A percentile compares a stretch with the other conserved stretches of the same genome.
phyloP scores from a whole-genome alignment of 30 jellyfish, hydroid and myxozoan species.

The Cassiopea xamachana region DNA sequence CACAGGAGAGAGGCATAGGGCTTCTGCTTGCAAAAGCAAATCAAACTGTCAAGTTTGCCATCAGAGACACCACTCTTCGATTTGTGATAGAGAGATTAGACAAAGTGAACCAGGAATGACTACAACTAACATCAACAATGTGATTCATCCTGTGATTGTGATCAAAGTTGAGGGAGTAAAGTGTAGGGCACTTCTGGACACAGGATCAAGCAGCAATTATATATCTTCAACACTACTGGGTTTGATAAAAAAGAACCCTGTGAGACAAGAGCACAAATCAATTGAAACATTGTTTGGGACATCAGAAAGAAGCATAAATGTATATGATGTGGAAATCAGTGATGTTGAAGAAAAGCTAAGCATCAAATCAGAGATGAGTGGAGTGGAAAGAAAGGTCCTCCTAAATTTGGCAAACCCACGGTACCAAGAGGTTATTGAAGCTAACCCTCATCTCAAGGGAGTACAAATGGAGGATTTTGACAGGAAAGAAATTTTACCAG shows the following conservation, averaged over 20 bases:
- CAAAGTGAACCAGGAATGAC: constrained; percentile 44
- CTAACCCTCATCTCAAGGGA: constrained; percentile 71
- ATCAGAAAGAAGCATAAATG: too few relatives aligned
- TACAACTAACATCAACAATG: too few relatives aligned
- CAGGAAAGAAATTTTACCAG: constrained; percentile 28
- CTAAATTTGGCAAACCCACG: constrained; percentile 63
- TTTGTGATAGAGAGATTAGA: too few relatives aligned
- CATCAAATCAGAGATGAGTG: too few relatives aligned
- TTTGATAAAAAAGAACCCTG: too few relatives aligned
- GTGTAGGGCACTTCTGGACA: constrained; percentile 68
- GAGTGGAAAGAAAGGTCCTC: too few relatives aligned
- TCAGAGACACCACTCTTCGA: too few relatives aligned
- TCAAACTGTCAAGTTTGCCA: too few relatives aligned
- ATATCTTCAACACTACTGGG: constrained; percentile 64
- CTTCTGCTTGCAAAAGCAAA: too few relatives aligned
- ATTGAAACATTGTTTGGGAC: too few relatives aligned
- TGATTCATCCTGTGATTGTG: too few relatives aligned
- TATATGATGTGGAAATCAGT: constrained; percentile 39
- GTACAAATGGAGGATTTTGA: constrained; percentile 56
- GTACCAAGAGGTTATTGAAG: constrained; percentile 32
- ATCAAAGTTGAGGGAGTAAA: constrained; percentile 42
- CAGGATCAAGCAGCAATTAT: constrained; percentile 25
- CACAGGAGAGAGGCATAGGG: too few relatives aligned
- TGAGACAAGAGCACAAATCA: constrained; percentile 26
- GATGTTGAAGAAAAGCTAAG: constrained; percentile 46